A percentile compares a stretch with the other conserved stretches of the same genome.
Evolutionary conservation across 2,888 invertebrate species (phyloP).

Genomic region (Torymus auratus): DNA sequence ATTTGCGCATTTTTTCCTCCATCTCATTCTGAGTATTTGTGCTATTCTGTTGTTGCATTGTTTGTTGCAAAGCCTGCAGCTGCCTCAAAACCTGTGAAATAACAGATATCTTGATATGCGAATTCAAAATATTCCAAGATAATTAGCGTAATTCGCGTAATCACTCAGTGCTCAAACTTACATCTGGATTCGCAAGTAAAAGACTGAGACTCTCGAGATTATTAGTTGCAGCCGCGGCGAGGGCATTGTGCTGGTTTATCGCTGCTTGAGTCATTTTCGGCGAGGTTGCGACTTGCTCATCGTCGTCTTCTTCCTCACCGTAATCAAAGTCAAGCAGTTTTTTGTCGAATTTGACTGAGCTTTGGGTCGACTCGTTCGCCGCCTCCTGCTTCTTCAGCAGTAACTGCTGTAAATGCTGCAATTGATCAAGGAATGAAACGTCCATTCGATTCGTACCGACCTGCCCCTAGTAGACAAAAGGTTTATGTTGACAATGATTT

Average conservation of each 20-base stretch:
- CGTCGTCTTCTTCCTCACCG: slow-evolving; percentile 93
- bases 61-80: slow-evolving; percentile 91
- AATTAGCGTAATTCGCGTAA: too few species aligned
- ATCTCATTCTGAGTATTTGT: slow-evolving; percentile 80
- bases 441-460: slow-evolving; percentile 72
- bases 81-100: slow-evolving; percentile 86
- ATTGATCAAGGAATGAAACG: slow-evolving; percentile 77
- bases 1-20: slow-evolving; percentile 83
- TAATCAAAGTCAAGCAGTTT: slow-evolving; percentile 94
- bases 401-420: slow-evolving; percentile 82
- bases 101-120: neutral
- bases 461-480: slow-evolving; percentile 67
- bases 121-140: too few species aligned
- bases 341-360: slow-evolving; percentile 86
- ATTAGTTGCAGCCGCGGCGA: slow-evolving; percentile 64
- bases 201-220: slow-evolving; percentile 73
- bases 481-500: slow-evolving; percentile 53
- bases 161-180: slow-evolving; percentile 49
- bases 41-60: slow-evolving; percentile 79
- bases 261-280: slow-evolving; percentile 71
- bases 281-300: slow-evolving; percentile 74
- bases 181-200: slow-evolving; percentile 74
- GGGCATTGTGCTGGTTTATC: slow-evolving; percentile 63
- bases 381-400: slow-evolving; percentile 77
- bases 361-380: slow-evolving; percentile 73